Base-by-base conservation (phyloP, 2,797 vertebrate species). In the Dallia pectoralis region DNA sequence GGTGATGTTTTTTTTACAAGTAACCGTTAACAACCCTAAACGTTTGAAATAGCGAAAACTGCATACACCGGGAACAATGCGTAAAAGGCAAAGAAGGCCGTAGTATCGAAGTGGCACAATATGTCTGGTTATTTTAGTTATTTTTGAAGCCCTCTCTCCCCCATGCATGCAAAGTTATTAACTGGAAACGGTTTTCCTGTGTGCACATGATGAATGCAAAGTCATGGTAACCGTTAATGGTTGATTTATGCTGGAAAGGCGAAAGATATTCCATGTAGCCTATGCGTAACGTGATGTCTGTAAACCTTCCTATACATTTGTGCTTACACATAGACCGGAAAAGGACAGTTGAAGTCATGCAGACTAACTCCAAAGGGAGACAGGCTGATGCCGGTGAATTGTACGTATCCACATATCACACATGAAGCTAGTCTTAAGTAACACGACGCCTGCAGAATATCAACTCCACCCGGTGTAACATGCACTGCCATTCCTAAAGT, bases 231-330 rank as follows among this genome's bases (percentile, higher is more conserved):
- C 79, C 77, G 77, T 33, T 67, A 65, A 40, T n/a, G 68, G 12
- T 40, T 78, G 83, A 87, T 82, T 76, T 87, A 92, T 87, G 87
- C 89, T 91, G 89, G 76, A 78, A 66, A 76, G 74, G 79, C 75
- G 82, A 77, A 83, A 85, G 87, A 81, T 83, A 86, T 88, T 89
- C 86, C 82, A 70, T 67, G 71, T 77, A 77, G 77, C 69, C 15
- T 72, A 64, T 79, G 68, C 83, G 78, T 67, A 73, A 32, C 32
- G 49, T 72, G 77, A 76, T 44, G 12, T 4, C 76, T 85, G 68
- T 70, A 70, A 64, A 67, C 33, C 40, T 29, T 48, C 56, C 51
- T 6, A 51, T 59, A 65, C 22, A 22, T 69, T 30, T 68, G 27
- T 77, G 77, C 77, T 72, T 64, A 69, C 51, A 61, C 62, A 68